Conservation (phyloP, 2,888 invertebrate species). For the Selenia dentaria region DNA sequence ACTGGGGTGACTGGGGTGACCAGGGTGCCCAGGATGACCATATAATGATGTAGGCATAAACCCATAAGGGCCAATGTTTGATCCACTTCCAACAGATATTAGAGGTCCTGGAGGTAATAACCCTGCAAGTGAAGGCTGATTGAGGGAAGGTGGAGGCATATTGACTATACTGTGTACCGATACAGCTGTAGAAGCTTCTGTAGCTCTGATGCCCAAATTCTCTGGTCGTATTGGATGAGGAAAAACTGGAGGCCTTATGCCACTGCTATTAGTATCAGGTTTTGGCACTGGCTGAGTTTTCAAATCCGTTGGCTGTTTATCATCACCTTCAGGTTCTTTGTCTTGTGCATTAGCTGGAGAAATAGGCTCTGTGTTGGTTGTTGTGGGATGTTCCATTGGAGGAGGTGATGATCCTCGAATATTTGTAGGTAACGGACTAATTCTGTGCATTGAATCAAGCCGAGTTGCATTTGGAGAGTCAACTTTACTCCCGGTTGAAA, state of each 20-base stretch:
- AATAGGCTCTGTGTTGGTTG: constrained; percentile 71
- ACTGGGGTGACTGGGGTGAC: constrained; percentile 48
- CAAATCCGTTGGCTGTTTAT: constrained; percentile 76
- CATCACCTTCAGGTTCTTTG: constrained; percentile 71
- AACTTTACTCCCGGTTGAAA: constrained; percentile 70
- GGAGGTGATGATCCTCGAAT: constrained; percentile 69
- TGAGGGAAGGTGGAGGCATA: constrained; percentile 73
- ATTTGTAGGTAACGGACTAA: constrained; percentile 76
- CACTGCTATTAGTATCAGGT: constrained; percentile 55
- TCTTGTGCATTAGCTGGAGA: constrained; percentile 76
- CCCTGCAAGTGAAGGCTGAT: constrained; percentile 83
- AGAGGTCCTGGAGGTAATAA: constrained; percentile 85
- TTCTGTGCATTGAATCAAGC: constrained; percentile 70
- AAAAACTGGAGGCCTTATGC: constrained; percentile 62
- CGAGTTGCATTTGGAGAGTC: constrained; percentile 73
- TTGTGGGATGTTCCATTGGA: constrained; percentile 71
- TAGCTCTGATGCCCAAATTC: constrained; percentile 67
- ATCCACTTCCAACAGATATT: constrained; percentile 84
- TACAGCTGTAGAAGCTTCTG: constrained; percentile 63
- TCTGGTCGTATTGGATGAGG: constrained; percentile 70
- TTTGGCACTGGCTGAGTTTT: constrained; percentile 71
- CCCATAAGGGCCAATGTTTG: constrained; percentile 85
- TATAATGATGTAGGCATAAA: constrained; percentile 83
- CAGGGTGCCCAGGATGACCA: constrained; percentile 62
- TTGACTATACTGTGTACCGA: constrained; percentile 55